Evolutionary conservation across 2,797 vertebrate species (phyloP).

Genomic region (Danio jaintianensis): DNA sequence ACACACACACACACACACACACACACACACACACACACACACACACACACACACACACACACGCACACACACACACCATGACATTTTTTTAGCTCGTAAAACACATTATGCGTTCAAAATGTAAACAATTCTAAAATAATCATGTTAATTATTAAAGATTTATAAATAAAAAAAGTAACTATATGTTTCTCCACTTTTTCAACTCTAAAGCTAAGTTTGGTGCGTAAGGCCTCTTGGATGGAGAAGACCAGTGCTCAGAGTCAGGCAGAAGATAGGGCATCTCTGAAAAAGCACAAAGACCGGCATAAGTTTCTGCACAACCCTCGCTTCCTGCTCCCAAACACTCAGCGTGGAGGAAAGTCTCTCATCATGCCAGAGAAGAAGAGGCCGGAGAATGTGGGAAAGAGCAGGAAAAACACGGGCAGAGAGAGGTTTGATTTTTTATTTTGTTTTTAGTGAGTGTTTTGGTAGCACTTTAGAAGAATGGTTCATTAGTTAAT

Average conservation of each 20-base stretch:
- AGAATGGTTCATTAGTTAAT: too few species aligned
- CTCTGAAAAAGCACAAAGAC: conserved; percentile 74
- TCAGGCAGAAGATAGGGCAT: conserved; percentile 58
- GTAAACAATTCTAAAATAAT: not conserved
- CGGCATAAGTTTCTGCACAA: conserved; percentile 84
- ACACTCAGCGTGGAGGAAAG: conserved; percentile 72
- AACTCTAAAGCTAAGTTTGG: conserved; percentile 65
- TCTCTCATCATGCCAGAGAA: conserved; percentile 80
- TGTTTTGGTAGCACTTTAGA: too few species aligned
- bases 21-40: too few species aligned
- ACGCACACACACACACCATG: too few species aligned
- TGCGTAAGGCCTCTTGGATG: conserved; percentile 69
- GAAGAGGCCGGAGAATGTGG: conserved; percentile 59
- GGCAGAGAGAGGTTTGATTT: conserved; percentile 73
- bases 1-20: too few species aligned
- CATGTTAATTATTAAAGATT: not conserved
- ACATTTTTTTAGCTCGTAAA: too few species aligned
- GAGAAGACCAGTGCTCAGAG: conserved; percentile 65
- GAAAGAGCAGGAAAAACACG: conserved; percentile 49
- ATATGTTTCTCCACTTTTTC: conserved; percentile 45
- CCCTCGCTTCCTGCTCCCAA: conserved; percentile 86
- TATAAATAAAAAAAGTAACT: not conserved
- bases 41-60: too few species aligned
- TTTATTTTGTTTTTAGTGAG: not conserved
- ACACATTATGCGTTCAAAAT: not conserved